Base-by-base conservation (phyloP, 2,797 vertebrate genomes). In the Phoeniculus purpureus region DNA sequence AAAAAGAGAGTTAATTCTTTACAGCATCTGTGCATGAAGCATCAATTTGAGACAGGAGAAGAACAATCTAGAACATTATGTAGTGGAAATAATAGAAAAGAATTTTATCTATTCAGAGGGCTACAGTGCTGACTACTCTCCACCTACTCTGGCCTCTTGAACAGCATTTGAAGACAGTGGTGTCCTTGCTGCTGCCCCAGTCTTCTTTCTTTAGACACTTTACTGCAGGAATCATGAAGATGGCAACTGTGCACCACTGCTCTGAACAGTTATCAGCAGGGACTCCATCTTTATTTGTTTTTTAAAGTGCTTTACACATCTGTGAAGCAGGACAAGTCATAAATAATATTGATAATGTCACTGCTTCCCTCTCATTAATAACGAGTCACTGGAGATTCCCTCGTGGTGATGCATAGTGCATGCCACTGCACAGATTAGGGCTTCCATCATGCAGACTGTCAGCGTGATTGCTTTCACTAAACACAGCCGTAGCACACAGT, bases 401-500 rank as follows among this genome's bases (percentile, higher is more conserved):
- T 92, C 0, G 0, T 78, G 84, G 70, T 93, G 84, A 93, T 92
- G 70, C 88, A 92, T 58, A 75, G 86, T 82, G 78, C 84, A 83
- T 83, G 94, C 77, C 86, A 92, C 81, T 73, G 78, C 68, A 70
- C 83, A 92, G 84, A 93, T 94, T 94, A 90, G 79, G 78, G 27
- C n/a, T 94, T 95, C 91, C 90, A 92, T 96, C 94, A 89, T 37
- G 48, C 70, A 87, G 55, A 8, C 73, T 95, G 94, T 85, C 93
- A 92, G 59, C 45, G 62, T 6, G 70, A 87, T 75, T 85, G 59
- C 86, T 94, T 70, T 86, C 73, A 43, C 91, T 95, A 96, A 95
- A 94, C 50, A 34, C 91, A 90, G 76, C 40, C 86, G 81, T 60
- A 3, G 1, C 70, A 87, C 56, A 51, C 23, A 27, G 59, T 95